These are phyloP conservation scores for Sebastes nivosus DNA, from an alignment of 2,797 vertebrate genomes.

Conservation along the genomic window DNA sequence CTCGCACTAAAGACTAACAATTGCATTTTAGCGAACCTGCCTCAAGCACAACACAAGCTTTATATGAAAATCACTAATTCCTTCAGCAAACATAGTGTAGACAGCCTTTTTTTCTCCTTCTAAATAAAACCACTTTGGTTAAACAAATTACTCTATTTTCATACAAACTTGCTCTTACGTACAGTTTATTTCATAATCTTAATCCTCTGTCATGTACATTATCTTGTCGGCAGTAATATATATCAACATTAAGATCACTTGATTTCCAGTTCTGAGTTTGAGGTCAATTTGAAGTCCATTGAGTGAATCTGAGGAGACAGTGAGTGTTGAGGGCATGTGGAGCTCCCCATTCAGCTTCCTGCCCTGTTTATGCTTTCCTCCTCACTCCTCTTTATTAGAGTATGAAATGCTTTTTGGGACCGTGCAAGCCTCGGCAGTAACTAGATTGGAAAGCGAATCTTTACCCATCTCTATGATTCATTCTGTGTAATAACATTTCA, in stretches of 20 bases:
- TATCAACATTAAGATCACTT: constrained; percentile 20
- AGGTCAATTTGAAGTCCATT: constrained; percentile 67
- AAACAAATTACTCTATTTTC: constrained; percentile 31
- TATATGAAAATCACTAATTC: constrained; percentile 55
- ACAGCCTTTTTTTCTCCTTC: constrained; percentile 1
- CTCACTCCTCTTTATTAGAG: constrained; percentile 75
- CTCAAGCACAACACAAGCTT: constrained; percentile 45
- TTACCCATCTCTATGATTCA: constrained; percentile 80
- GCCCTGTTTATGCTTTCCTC: constrained; percentile 56
- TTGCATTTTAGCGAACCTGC: constrained; percentile 46
- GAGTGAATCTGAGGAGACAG: constrained; percentile 53
- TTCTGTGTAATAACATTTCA: constrained; percentile 86
- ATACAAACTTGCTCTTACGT: neutral
- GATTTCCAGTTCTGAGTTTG: constrained; percentile 38
- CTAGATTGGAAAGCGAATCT: constrained; percentile 83
- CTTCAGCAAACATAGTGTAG: constrained; percentile 41
- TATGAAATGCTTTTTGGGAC: constrained; percentile 77
- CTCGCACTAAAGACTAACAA: constrained; percentile 46
- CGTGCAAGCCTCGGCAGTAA: constrained; percentile 72
- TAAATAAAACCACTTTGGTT: constrained; percentile 37
- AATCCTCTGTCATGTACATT: constrained; percentile 15
- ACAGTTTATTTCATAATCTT: constrained; percentile 3
- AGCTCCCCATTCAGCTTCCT: constrained; percentile 61
- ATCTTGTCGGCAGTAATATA: constrained; percentile 1
- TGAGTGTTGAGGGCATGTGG: constrained; percentile 42